Percentiles rank a stretch among this genome's conserved stretches.
These are phyloP conservation scores for Lipophrys pholis DNA, from an alignment of 2,113 vertebrate genomes.

Conservation along the genomic window DNA sequence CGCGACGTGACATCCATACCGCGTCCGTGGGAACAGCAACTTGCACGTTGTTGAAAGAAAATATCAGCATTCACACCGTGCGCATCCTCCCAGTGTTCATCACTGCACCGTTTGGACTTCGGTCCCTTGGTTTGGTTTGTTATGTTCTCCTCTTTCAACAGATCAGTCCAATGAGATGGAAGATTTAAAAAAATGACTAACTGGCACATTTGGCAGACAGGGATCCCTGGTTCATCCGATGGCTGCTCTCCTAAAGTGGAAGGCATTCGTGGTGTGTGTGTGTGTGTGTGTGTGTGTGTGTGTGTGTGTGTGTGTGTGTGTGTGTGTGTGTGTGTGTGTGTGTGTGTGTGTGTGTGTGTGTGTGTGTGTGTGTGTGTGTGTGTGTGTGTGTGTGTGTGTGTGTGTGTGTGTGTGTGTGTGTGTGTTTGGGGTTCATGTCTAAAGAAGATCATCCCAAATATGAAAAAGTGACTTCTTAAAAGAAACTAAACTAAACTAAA, in stretches of 20 bases:
- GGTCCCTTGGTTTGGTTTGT: constrained; percentile 63
- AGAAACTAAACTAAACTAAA: constrained; percentile 49
- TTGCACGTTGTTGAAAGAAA: constrained; percentile 16
- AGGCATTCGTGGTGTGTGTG: constrained; percentile 2
- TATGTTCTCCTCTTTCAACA: constrained; percentile 51
- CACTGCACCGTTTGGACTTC: constrained; percentile 69
- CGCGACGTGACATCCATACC: constrained; percentile 11
- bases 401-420: constrained; percentile 6
- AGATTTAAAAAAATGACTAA: constrained; percentile 57
- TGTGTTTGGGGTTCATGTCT: constrained; percentile 36
- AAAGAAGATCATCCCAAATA: constrained; percentile 41
- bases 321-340: constrained; percentile 13
- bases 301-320: constrained; percentile 7
- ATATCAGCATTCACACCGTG: constrained; percentile 10
- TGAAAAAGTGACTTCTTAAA: constrained; percentile 44
- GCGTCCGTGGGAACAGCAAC: constrained; percentile 15
- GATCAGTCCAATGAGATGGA: constrained; percentile 55
- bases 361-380: constrained; percentile 1
- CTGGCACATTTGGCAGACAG: constrained; percentile 81
- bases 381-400: constrained; percentile 11
- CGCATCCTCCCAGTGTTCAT: constrained; percentile 49
- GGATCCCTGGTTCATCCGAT: constrained; percentile 71
- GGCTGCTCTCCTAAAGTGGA: constrained; percentile 73
- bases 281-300: constrained; percentile 2
- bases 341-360: constrained; percentile 6